Percentiles rank a stretch among this genome's conserved stretches.
Evolutionary conservation across 2,797 vertebrate species (phyloP).

Genomic region (Psittacula derbiana): DNA sequence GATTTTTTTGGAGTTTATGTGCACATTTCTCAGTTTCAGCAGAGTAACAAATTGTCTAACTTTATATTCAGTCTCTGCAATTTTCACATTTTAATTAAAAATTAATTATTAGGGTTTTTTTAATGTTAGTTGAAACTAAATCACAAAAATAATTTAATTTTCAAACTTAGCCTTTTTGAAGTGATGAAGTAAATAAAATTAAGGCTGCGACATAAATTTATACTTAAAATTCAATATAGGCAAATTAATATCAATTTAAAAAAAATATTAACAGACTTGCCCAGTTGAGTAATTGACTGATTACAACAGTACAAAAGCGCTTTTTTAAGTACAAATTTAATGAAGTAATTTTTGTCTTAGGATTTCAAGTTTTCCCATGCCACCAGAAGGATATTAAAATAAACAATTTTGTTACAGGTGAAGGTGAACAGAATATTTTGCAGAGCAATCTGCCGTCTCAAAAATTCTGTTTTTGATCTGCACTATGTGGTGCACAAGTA

Average conservation of each 20-base stretch:
- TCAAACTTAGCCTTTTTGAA: neutral
- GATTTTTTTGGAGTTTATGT: neutral
- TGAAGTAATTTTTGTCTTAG: neutral
- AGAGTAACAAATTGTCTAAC: neutral
- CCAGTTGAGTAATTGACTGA: neutral
- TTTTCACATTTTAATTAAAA: neutral
- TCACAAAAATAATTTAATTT: neutral
- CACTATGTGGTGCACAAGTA: neutral
- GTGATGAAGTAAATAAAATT: neutral
- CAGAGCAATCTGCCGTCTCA: neutral
- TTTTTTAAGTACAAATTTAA: neutral
- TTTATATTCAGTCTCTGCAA: neutral
- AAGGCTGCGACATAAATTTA: neutral
- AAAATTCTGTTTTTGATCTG: neutral
- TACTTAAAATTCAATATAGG: neutral
- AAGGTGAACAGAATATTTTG: neutral
- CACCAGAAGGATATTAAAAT: neutral
- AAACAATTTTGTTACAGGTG: neutral
- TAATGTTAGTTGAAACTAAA: neutral
- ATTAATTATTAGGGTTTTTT: neutral
- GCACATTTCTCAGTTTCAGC: neutral
- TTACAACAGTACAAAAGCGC: neutral
- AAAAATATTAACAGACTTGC: neutral
- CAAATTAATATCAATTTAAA: rapidly evolving
- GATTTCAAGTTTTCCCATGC: neutral